phyloP scores from a whole-genome alignment of 2,113 vertebrate genomes.

The Ammodytes marinus region DNA sequence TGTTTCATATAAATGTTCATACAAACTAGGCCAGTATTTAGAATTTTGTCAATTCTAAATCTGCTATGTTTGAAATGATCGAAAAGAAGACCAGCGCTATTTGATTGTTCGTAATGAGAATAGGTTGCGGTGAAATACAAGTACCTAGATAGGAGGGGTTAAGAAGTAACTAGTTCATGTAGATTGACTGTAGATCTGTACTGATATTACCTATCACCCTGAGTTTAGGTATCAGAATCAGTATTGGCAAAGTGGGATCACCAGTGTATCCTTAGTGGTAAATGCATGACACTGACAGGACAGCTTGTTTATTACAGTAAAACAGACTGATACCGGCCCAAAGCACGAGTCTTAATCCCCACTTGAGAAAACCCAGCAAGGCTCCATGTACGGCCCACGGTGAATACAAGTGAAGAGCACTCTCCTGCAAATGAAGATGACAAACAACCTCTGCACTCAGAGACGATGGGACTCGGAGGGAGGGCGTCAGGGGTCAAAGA shows the following conservation, averaged over 20 bases:
- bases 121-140: not conserved
- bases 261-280: not conserved
- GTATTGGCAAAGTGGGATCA: not conserved
- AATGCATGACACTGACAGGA: not conserved
- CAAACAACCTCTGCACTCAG: slow-evolving; percentile 69
- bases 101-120: too few species aligned
- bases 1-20: not conserved
- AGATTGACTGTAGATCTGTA: not conserved
- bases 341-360: not conserved
- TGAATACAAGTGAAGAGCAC: slow-evolving; percentile 46
- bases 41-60: not conserved
- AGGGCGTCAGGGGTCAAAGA: slow-evolving; percentile 67
- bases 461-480: slow-evolving; percentile 48
- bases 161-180: too few species aligned
- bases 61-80: too few species aligned
- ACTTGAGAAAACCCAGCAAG: not conserved
- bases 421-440: slow-evolving; percentile 66
- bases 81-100: too few species aligned
- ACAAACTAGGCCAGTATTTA: slow-evolving; percentile 4
- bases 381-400: not conserved
- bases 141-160: not conserved
- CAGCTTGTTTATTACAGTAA: not conserved
- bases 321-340: not conserved
- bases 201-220: not conserved
- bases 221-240: not conserved